These are phyloP conservation scores for Lerista edwardsae DNA, from an alignment of 2,797 vertebrate species.

Conservation along the genomic window DNA sequence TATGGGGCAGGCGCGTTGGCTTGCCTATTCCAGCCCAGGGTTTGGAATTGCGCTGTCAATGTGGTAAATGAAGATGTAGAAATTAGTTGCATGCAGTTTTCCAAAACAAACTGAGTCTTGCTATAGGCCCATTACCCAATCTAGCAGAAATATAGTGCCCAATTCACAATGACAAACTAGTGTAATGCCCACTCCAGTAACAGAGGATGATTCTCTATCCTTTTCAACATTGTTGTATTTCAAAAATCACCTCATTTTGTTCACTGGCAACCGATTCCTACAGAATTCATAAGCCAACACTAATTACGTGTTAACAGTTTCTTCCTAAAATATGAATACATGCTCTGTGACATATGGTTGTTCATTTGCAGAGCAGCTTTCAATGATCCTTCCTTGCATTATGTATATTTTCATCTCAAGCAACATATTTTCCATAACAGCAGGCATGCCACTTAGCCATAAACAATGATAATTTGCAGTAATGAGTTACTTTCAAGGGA, in stretches of 20 bases:
- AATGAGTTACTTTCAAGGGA: conserved; percentile 5
- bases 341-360: not conserved
- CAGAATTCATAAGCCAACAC: conserved; percentile 1
- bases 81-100: not conserved
- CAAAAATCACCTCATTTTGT: not conserved
- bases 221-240: not conserved
- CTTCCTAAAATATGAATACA: not conserved
- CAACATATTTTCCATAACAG: conserved; percentile 19
- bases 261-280: not conserved
- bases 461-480: conserved; percentile 11
- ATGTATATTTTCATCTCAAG: not conserved
- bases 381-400: not conserved
- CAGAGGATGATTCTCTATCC: not conserved
- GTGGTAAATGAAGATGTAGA: not conserved
- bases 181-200: not conserved
- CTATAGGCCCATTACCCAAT: not conserved
- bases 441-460: not conserved
- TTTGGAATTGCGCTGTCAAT: no score
- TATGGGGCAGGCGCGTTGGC: no score
- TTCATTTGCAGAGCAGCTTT: not conserved
- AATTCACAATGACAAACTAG: not conserved
- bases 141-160: no score
- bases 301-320: conserved; percentile 11
- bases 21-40: no score
- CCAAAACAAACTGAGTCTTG: not conserved